phyloP scores from a whole-genome alignment of 2,888 invertebrate species.

The Cephus sareptanus region DNA sequence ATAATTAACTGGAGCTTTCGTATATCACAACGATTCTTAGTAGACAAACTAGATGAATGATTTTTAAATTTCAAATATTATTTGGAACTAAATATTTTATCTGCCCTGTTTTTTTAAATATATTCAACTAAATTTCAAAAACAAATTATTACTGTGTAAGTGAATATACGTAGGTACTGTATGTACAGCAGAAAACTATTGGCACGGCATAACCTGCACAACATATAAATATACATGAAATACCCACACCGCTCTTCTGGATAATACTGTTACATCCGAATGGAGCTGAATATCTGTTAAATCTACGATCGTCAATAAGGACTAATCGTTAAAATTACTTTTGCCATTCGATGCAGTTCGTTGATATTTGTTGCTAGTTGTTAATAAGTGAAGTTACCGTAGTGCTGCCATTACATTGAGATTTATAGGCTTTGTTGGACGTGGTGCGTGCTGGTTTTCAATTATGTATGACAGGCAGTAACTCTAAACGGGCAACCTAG shows the following conservation, averaged over 20 bases:
- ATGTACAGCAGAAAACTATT: not conserved
- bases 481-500: conserved; percentile 29
- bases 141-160: not conserved
- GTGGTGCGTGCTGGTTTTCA: conserved; percentile 37
- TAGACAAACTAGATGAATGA: not conserved
- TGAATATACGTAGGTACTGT: not conserved
- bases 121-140: too few species aligned
- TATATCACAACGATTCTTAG: not conserved
- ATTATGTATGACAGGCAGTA: conserved; percentile 42
- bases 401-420: conserved; percentile 27
- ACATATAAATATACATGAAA: not conserved
- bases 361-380: not conserved
- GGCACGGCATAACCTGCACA: not conserved
- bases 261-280: not conserved
- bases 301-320: not conserved
- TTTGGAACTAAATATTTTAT: not conserved
- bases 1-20: not conserved
- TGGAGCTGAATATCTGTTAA: not conserved
- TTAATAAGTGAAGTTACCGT: conserved; percentile 7
- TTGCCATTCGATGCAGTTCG: not conserved
- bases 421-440: conserved; percentile 36
- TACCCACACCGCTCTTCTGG: not conserved
- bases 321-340: not conserved
- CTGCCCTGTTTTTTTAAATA: too few species aligned
- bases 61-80: not conserved